These are phyloP conservation scores for Drosophila anomalata DNA, from an alignment of 2,888 invertebrate species.

Conservation along the genomic window DNA sequence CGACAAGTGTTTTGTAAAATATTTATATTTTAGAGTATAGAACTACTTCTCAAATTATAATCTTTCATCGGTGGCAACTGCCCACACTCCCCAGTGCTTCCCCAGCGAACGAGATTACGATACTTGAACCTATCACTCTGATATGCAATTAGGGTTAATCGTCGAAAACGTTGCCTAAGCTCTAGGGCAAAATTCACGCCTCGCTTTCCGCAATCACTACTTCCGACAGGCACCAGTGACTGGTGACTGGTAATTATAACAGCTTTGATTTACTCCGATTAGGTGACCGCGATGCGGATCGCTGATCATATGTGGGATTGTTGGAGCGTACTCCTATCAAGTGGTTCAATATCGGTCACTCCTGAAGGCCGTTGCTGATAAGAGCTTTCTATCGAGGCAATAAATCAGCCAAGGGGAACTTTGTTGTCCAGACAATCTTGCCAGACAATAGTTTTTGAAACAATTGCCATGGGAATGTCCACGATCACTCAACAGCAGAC, in stretches of 20 bases:
- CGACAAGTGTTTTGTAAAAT: too few species aligned
- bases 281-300: slow-evolving; percentile 13
- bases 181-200: slow-evolving; percentile 38
- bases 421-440: slow-evolving; percentile 21
- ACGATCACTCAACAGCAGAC: slow-evolving; percentile 7
- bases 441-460: slow-evolving; percentile 21
- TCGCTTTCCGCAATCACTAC: slow-evolving; percentile 32
- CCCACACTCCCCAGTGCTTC: background rate
- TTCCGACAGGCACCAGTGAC: slow-evolving; percentile 20
- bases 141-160: slow-evolving; percentile 43
- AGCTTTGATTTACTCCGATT: slow-evolving; percentile 10
- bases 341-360: slow-evolving; percentile 46
- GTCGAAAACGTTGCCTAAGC: slow-evolving; percentile 14
- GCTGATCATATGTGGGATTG: slow-evolving; percentile 12
- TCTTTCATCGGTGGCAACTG: too few species aligned
- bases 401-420: slow-evolving; percentile 30
- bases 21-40: too few species aligned
- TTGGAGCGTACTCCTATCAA: background rate
- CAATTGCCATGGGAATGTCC: slow-evolving; percentile 17
- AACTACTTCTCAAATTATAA: too few species aligned
- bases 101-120: slow-evolving; percentile 3
- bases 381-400: slow-evolving; percentile 18
- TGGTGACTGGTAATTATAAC: slow-evolving; percentile 16
- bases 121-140: slow-evolving; percentile 22
- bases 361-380: slow-evolving; percentile 40